A percentile compares a stretch with the other conserved stretches of the same genome.
These are phyloP conservation scores for Heliconius nattereri DNA, from an alignment of 1,140 invertebrate genomes.

Conservation along the genomic window DNA sequence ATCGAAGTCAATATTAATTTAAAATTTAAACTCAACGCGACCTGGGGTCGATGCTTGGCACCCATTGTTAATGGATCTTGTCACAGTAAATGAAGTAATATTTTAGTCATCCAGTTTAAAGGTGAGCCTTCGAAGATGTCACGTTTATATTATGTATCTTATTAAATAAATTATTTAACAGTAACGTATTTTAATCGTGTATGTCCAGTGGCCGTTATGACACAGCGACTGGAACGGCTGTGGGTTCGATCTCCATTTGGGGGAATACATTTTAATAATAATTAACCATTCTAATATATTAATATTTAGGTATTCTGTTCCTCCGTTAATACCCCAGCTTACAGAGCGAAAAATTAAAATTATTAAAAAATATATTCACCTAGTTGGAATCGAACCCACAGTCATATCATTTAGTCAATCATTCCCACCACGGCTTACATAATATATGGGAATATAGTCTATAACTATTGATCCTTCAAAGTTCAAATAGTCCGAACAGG, in stretches of 20 bases:
- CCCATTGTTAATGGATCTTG: not conserved
- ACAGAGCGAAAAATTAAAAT: no score
- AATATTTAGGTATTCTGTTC: no score
- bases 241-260: not conserved
- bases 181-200: no score
- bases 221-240: no score
- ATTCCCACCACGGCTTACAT: not conserved
- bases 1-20: not conserved
- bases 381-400: not conserved
- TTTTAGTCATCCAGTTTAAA: slow-evolving; percentile 15
- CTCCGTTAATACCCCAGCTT: no score
- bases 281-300: no score
- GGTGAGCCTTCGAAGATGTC: not conserved
- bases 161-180: not conserved
- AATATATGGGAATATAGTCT: no score
- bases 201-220: no score
- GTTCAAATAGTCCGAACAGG: not conserved
- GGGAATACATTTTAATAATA: no score
- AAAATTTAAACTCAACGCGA: not conserved
- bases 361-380: not conserved
- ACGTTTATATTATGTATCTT: not conserved
- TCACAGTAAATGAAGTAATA: slow-evolving; percentile 6
- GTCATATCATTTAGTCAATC: not conserved
- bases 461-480: not conserved
- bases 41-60: not conserved